Base-by-base conservation (phyloP, 2,113 vertebrate genomes). In the Progne subis region DNA sequence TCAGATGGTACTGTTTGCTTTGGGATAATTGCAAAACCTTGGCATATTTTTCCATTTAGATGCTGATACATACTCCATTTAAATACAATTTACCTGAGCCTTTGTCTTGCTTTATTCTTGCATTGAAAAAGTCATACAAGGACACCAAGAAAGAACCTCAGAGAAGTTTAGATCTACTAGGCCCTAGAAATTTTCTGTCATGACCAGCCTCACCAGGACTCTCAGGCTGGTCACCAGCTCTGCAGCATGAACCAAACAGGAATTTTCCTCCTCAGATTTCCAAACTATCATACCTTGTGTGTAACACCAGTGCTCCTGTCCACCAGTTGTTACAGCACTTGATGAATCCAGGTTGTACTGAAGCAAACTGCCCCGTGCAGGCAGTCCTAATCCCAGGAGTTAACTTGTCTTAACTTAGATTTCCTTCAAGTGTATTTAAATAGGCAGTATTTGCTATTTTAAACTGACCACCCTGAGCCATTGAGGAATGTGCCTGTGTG, bases 161-260 rank as follows among this genome's bases (percentile, higher is more conserved):
- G 26, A 39, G 47, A 71, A 39, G 10, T 77, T 77, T 63, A 59
- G 16, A 78, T 6, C n/a, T 52, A 5, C 7, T 21, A 21, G 41
- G 41, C 23, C 69, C 68, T 59, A 3, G 44, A 53, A 82, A 31
- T 10, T 29, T 59, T 26, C 28, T n/a, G 1, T 49, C 0, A 0
- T 34, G 47, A 46, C n/a, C 49, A 82, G 46, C 17, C 25, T 88
- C 63, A 28, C 31, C 32, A 41, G 61, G 29, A 39, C 32, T 74
- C 50, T 64, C 26, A 18, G 75, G 41, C 32, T 85, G 61, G 37
- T 60, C 29, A n/a, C 21, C 44, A 90, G 56, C 44, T 75, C 53
- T 60, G 61, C 61, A 24, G 15, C 7, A 8, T 34, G 53, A 76
- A 67, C 7, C 1, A 4, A 39, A 32, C 1, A 47, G 67, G 14